Conservation (phyloP, 2,888 invertebrate genomes). For the Erebia epiphron region DNA sequence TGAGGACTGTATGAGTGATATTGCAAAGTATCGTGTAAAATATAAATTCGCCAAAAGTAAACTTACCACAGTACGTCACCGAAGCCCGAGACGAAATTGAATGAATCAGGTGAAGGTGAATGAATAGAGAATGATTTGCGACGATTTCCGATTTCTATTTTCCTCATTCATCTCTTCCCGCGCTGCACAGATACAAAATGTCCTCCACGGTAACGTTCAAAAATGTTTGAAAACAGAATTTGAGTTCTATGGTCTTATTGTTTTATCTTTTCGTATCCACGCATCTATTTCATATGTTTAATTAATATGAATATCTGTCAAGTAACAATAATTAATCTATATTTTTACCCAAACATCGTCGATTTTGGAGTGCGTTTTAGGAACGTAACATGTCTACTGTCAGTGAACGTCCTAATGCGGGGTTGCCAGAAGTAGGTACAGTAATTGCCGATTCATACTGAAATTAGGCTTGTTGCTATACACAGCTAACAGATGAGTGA, state of each 20-base stretch:
- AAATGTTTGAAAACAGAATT: not conserved
- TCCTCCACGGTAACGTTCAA: not conserved
- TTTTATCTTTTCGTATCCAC: no score
- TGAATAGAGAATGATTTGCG: constrained; percentile 40
- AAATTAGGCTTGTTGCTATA: no score
- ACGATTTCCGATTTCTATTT: constrained; percentile 38
- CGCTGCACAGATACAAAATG: constrained; percentile 24
- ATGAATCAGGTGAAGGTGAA: constrained; percentile 35
- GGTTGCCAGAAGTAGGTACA: no score
- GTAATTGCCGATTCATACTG: no score
- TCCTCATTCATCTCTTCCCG: constrained; percentile 32
- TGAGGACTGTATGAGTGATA: constrained; percentile 1
- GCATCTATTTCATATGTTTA: no score
- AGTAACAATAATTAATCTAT: no score
- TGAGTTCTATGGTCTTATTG: not conserved
- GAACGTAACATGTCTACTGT: no score
- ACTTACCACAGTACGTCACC: constrained; percentile 41
- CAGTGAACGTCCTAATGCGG: no score
- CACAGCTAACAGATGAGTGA: no score
- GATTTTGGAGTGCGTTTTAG: no score
- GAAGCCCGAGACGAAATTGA: constrained; percentile 37
- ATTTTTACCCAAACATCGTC: no score
- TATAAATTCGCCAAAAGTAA: constrained; percentile 20
- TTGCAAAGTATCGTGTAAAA: constrained; percentile 12
- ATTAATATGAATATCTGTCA: no score